Percentiles rank a stretch among this genome's conserved stretches.
Evolutionary conservation across 92 coral and sea anemone genomes (phyloP).

Genomic region (Palythoa grandiflora): DNA sequence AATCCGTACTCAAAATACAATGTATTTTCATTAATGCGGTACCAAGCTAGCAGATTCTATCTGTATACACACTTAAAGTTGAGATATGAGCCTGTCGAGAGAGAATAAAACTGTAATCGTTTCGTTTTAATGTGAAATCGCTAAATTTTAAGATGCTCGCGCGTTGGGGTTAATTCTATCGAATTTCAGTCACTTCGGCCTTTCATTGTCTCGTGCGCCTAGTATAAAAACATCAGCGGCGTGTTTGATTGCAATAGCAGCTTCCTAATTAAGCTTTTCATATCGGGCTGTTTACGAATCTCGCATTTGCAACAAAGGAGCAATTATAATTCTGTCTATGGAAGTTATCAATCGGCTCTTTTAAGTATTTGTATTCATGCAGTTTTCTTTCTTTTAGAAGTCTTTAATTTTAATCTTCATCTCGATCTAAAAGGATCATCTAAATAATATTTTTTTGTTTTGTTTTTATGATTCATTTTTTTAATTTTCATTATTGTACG

Average conservation of each 20-base stretch:
- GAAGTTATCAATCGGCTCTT: neutral
- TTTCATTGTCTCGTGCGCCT: neutral
- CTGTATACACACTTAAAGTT: conserved; percentile 5
- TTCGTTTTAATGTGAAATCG: neutral
- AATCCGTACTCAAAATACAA: conserved; percentile 19
- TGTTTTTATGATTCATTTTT: neutral
- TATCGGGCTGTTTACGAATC: conserved; percentile 4
- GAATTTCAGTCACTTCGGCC: neutral
- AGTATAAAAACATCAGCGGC: neutral
- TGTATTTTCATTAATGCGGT: neutral
- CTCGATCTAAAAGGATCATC: neutral
- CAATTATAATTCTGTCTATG: neutral
- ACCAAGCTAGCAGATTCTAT: neutral
- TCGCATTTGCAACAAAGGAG: neutral
- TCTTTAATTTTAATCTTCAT: neutral
- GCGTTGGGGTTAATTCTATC: neutral
- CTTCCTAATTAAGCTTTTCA: conserved; percentile 1
- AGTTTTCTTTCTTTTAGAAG: neutral
- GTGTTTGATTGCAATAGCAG: neutral
- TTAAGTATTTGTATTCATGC: neutral
- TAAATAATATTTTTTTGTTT: neutral
- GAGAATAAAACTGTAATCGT: neutral
- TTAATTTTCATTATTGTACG: neutral
- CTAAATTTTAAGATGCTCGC: neutral
- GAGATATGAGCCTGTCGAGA: neutral